A percentile compares a stretch with the other conserved stretches of the same genome.
Conservation (phyloP, 1,140 invertebrate genomes). For the Drosophila sp. region DNA sequence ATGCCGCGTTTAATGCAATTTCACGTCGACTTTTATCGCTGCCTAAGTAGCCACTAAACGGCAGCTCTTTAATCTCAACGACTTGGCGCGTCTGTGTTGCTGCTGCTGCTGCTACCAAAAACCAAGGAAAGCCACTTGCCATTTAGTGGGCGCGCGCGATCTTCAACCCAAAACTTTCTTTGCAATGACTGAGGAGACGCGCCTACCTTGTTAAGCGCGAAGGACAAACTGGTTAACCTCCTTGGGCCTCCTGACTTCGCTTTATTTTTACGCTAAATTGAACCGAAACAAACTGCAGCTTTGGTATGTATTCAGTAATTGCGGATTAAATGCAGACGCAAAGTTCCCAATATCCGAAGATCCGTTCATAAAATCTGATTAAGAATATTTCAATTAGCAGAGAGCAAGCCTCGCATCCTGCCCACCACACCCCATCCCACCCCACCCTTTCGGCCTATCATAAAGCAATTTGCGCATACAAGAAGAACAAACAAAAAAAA, state of each 20-base stretch:
- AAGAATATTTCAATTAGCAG: constrained; percentile 80
- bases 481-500: constrained; percentile 6
- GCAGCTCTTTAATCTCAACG: constrained; percentile 81
- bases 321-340: constrained; percentile 70
- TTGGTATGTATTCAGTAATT: constrained; percentile 52
- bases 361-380: constrained; percentile 69
- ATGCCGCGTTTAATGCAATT: constrained; percentile 70
- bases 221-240: constrained; percentile 51
- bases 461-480: constrained; percentile 20
- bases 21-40: constrained; percentile 76
- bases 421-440: neutral
- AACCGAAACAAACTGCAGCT: constrained; percentile 46
- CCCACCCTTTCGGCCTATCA: constrained; percentile 33
- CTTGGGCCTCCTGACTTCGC: constrained; percentile 44
- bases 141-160: constrained; percentile 9
- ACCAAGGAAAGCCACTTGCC: constrained; percentile 30
- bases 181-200: constrained; percentile 41
- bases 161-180: constrained; percentile 56
- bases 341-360: constrained; percentile 21
- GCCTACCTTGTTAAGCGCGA: constrained; percentile 78
- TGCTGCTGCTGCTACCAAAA: neutral
- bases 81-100: constrained; percentile 50
- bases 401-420: constrained; percentile 11
- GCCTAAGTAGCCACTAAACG: constrained; percentile 80
- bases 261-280: constrained; percentile 74